phyloP scores from a whole-genome alignment of 2,888 invertebrate genomes.

The Junonia oenone region DNA sequence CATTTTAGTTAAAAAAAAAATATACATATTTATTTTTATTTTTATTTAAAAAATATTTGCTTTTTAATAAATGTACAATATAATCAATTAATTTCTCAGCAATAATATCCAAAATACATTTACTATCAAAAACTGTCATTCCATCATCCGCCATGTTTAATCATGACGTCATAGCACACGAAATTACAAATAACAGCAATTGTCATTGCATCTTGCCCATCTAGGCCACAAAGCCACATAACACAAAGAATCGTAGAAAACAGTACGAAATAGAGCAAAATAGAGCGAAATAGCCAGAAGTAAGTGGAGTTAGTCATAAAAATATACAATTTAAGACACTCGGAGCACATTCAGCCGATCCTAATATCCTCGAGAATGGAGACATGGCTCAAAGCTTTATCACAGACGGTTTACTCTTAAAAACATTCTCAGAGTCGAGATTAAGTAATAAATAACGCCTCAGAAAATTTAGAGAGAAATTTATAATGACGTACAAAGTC shows the following conservation, averaged over 20 bases:
- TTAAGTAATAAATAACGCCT: constrained; percentile 75
- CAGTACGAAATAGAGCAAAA: too few relatives aligned
- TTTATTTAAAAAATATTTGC: too few relatives aligned
- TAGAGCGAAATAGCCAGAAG: neutral
- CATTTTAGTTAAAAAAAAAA: too few relatives aligned
- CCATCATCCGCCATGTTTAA: too few relatives aligned
- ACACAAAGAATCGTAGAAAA: neutral
- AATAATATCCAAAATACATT: too few relatives aligned
- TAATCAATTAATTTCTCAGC: too few relatives aligned
- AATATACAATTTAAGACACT: constrained; percentile 6
- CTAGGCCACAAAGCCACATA: neutral
- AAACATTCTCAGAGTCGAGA: constrained; percentile 70
- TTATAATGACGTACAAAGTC: constrained; percentile 48
- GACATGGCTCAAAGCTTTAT: constrained; percentile 48
- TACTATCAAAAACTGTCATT: too few relatives aligned
- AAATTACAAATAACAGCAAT: neutral
- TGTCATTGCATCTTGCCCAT: neutral
- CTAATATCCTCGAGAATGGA: constrained; percentile 33
- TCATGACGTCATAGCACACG: too few relatives aligned
- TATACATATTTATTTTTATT: too few relatives aligned
- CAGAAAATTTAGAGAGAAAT: constrained; percentile 68
- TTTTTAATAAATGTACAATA: too few relatives aligned
- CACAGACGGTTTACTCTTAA: constrained; percentile 55
- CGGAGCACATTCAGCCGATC: constrained; percentile 10
- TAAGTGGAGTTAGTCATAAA: neutral